Evolutionary conservation across 1,140 invertebrate species (phyloP).

Genomic region (Propsilocerus akamusi): DNA sequence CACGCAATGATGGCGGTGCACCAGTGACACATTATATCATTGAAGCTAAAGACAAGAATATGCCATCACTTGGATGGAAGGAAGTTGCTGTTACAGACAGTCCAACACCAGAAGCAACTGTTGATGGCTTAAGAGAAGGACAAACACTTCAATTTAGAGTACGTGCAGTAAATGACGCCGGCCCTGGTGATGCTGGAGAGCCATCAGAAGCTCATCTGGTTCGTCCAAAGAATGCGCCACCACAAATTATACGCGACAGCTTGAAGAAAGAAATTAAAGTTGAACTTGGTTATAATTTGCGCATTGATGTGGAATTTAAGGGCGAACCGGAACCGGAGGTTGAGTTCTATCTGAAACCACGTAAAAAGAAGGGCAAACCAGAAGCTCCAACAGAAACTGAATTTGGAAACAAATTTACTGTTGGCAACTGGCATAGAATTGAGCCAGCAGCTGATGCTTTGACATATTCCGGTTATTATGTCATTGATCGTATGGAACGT

Average conservation of each 20-base stretch:
- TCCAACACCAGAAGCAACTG: conserved; percentile 60
- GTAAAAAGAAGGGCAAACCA: conserved; percentile 47
- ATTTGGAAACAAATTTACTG: conserved; percentile 52
- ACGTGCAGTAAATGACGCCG: conserved; percentile 84
- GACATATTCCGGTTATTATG: not conserved
- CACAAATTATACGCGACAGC: conserved; percentile 77
- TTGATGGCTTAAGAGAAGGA: conserved; percentile 76
- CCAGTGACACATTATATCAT: conserved; percentile 92
- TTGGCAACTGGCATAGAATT: conserved; percentile 73
- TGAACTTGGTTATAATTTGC: conserved; percentile 78
- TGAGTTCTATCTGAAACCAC: conserved; percentile 38
- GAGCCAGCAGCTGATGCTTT: conserved; percentile 71
- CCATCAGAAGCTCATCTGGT: conserved; percentile 71
- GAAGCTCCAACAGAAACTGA: conserved; percentile 80
- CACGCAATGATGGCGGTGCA: conserved; percentile 77
- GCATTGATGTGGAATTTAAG: conserved; percentile 87
- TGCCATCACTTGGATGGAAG: conserved; percentile 55
- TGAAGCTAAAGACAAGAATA: conserved; percentile 90
- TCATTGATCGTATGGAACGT: conserved; percentile 70
- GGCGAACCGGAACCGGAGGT: conserved; percentile 89
- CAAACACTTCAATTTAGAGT: conserved; percentile 88
- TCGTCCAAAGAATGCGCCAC: conserved; percentile 75
- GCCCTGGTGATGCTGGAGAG: conserved; percentile 76
- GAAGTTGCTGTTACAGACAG: conserved; percentile 65
- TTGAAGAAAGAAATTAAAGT: conserved; percentile 85